Evolutionary conservation across 2,797 vertebrate species (phyloP), one percentile per base, ranked within the genome.

Genomic region (Steatocranus sp.): DNA sequence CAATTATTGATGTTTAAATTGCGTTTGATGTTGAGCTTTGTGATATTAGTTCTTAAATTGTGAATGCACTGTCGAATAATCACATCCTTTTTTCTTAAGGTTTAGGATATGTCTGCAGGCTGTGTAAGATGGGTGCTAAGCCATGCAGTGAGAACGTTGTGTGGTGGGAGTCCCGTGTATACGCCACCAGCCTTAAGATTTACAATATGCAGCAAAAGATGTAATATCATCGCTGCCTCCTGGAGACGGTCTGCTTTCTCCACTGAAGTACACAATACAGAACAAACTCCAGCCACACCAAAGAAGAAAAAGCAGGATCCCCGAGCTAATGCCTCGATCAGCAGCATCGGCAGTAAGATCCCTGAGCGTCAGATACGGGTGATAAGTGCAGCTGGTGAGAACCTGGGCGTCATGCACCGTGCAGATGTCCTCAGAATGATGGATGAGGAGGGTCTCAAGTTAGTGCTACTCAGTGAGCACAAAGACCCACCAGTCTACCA

Each of bases 351-450:
- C 34, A 96, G 97, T 12, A 97, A 95, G 91, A 99, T 99, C 87
- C 94, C 95, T 0, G 85, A 97, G 6, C 95, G 90, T 1, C 85
- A 94, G 75, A 86, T 99, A 74, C 96, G 96, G 0, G 58, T 99
- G 32, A 91, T 99, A 7, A 94, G 93, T 5, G 95, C 97, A 73
- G 84, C 94, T 1, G 98, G 97, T 0, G 95, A 96, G 70, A 93
- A 97, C 46, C 80, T 98, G 90, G 98, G 99, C 73, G 78, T 83
- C 17, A 95, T 98, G 96, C 98, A 97, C 77, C 96, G 97, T 2
- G 94, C 92, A 0, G 91, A 97, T 0, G 98, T 94, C 12, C 92
- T 99, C 80, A 93, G 75, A 50, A 89, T 98, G 27, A 97, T 98
- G 97, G 96, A 98, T 1, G 68, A 97, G 38, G 91, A 77, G 2